These are phyloP conservation scores for Erpornis zantholeuca DNA, from an alignment of 2,113 vertebrate genomes.

Conservation along the genomic window DNA sequence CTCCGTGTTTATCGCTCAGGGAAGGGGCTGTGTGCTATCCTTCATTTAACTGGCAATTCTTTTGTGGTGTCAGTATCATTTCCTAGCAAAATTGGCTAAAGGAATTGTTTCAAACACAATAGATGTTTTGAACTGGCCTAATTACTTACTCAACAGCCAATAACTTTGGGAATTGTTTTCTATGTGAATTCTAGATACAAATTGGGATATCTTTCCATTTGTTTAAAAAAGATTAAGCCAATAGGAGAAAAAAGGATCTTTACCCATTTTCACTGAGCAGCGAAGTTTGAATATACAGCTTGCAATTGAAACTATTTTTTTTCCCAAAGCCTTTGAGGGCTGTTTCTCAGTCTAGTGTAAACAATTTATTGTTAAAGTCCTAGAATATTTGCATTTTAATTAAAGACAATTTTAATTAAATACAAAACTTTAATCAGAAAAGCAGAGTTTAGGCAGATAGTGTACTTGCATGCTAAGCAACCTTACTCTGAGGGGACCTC, in stretches of 20 bases:
- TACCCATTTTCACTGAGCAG: slow-evolving; percentile 57
- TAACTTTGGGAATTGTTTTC: slow-evolving; percentile 54
- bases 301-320: slow-evolving; percentile 61
- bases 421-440: slow-evolving; percentile 72
- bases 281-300: slow-evolving; percentile 71
- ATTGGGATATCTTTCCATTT: slow-evolving; percentile 53
- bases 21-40: not conserved
- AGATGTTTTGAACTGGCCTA: slow-evolving; percentile 42
- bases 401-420: slow-evolving; percentile 76
- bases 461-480: slow-evolving; percentile 57
- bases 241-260: slow-evolving; percentile 54
- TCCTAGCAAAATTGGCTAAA: slow-evolving; percentile 34
- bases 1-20: not conserved
- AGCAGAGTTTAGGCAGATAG: slow-evolving; percentile 61
- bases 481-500: slow-evolving; percentile 40
- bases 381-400: slow-evolving; percentile 81
- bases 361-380: slow-evolving; percentile 75
- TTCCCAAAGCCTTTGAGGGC: slow-evolving; percentile 64
- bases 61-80: slow-evolving; percentile 3
- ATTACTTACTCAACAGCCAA: slow-evolving; percentile 52
- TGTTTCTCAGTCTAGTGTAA: slow-evolving; percentile 74
- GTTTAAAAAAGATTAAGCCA: slow-evolving; percentile 63
- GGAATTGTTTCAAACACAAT: slow-evolving; percentile 51
- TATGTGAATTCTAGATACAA: slow-evolving; percentile 34
- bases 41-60: slow-evolving; percentile 39